Evolutionary conservation across 2,797 vertebrate genomes (phyloP), one percentile per base, ranked within the genome.

Genomic region (Hemitrygon akajei): DNA sequence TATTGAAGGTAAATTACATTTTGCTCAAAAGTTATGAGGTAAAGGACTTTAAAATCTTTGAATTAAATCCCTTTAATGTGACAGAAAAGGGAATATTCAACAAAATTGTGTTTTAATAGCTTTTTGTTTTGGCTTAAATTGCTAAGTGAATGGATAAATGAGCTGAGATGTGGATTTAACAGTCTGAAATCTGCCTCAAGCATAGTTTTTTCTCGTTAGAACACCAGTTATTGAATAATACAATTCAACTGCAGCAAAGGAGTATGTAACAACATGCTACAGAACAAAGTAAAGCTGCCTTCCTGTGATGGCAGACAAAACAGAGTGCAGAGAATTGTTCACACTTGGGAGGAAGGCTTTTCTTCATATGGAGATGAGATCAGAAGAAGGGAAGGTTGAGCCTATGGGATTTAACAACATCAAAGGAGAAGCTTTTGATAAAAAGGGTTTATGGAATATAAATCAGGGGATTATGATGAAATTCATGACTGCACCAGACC

Each of bases 291-390:
- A 16, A 56, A 30, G 37, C 91, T 56, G 14, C 71, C 71, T 30
- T 14, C 71, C 40, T 76, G 5, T 18, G 47, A 93, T 27, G 10
- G 6, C 69, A 58, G 37, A 93, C 91, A 56, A 76, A 75, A 37
- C 71, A 76, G 47, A 56, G 71, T 56, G 73, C 25, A 75, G 71
- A 56, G 22, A 76, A 37, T 56, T 93, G 91, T 27, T 75, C 91
- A 93, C 69, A 75, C 71, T 73, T 93, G 91, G 40, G 71, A n/a
- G 37, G 47, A 47, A 93, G 25, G 69, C 71, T 75, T 76, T 56
- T 56, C 40, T 73, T 93, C 91, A 58, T 93, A 76, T 93, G 91
- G 91, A 76, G 69, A 73, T 93, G 91, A 93, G 91, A 93, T 93
- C 25, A 75, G 40, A 93, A 75, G 69, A 92, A 37, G 91, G 63